Conservation (phyloP, 1,140 invertebrate species). For the Meteorus sp. region DNA sequence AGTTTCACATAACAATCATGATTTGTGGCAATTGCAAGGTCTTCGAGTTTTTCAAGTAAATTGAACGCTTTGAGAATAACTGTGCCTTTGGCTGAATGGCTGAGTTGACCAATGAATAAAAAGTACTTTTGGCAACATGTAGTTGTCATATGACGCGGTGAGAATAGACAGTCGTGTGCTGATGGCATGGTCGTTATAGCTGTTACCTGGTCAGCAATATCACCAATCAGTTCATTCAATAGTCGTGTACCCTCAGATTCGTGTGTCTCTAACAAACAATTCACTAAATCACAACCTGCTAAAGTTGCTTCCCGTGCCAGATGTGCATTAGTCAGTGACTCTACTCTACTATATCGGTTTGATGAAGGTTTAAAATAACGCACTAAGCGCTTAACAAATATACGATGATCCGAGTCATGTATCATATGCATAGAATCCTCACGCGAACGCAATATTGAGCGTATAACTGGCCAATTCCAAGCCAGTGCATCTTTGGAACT, state of each 20-base stretch:
- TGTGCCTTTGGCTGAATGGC: conserved; percentile 72
- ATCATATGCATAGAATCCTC: conserved; percentile 45
- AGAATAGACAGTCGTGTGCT: conserved; percentile 86
- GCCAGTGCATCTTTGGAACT: conserved; percentile 60
- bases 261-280: conserved; percentile 67
- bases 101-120: conserved; percentile 86
- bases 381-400: conserved; percentile 81
- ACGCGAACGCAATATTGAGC: conserved; percentile 58
- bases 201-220: conserved; percentile 76
- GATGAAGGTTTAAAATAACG: conserved; percentile 87
- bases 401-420: conserved; percentile 70
- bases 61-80: conserved; percentile 75
- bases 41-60: conserved; percentile 78
- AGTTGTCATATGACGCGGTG: conserved; percentile 82
- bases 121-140: conserved; percentile 94
- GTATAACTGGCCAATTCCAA: conserved; percentile 71
- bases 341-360: conserved; percentile 76
- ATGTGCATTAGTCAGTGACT: conserved; percentile 65
- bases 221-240: conserved; percentile 77
- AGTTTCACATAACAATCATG: conserved; percentile 93
- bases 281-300: conserved; percentile 76
- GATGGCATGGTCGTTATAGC: conserved; percentile 73
- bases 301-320: conserved; percentile 67
- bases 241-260: conserved; percentile 64
- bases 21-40: conserved; percentile 78